These are phyloP conservation scores for Acropternis orthonyx DNA, from an alignment of 2,797 vertebrate genomes.

Conservation along the genomic window DNA sequence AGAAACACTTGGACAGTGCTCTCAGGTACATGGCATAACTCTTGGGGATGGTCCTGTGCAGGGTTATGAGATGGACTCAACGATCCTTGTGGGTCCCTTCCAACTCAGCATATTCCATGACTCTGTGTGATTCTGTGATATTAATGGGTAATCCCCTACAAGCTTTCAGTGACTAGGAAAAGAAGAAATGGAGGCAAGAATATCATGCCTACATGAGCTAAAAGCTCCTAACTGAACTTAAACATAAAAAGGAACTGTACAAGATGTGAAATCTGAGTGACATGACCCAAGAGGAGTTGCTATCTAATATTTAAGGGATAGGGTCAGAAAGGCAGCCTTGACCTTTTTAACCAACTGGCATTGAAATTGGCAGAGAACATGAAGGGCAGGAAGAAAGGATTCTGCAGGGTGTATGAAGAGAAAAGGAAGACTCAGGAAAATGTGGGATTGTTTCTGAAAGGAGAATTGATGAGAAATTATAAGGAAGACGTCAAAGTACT, in stretches of 20 bases:
- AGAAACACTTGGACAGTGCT: not conserved
- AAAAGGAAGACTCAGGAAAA: not conserved
- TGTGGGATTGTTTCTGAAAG: not conserved
- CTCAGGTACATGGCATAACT: not conserved
- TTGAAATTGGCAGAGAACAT: not conserved
- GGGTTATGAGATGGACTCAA: not conserved
- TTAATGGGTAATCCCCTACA: accelerated
- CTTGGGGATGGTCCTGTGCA: not conserved
- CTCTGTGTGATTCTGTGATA: not conserved
- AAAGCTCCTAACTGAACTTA: not conserved
- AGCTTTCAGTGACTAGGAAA: not conserved
- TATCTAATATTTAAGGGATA: not conserved
- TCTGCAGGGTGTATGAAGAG: not conserved
- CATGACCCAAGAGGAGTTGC: not conserved
- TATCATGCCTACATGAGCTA: not conserved
- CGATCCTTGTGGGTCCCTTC: not conserved
- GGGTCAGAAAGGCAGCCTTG: not conserved
- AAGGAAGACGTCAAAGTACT: not conserved
- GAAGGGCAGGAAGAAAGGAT: not conserved
- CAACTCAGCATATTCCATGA: not conserved
- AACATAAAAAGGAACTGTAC: not conserved
- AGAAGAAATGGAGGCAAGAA: not conserved
- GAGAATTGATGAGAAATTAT: not conserved
- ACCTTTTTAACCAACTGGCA: not conserved
- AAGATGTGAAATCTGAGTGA: not conserved